These are phyloP conservation scores for Garrulus glandarius DNA, from an alignment of 2,797 vertebrate species.

Conservation along the genomic window DNA sequence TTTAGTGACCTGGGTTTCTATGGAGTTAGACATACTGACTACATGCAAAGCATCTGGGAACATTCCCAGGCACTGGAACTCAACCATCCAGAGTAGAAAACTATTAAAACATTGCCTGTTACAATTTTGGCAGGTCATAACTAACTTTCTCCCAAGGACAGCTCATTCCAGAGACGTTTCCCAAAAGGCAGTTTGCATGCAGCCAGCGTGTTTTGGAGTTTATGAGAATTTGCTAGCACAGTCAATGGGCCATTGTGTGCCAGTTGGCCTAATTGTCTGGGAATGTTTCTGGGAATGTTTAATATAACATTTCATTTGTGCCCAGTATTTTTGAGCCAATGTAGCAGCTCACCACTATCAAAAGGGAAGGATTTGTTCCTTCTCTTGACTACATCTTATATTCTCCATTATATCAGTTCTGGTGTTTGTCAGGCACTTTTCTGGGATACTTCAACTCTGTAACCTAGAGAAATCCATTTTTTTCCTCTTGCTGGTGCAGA, in stretches of 20 bases:
- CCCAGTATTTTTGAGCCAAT: not conserved
- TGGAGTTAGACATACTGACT: not conserved
- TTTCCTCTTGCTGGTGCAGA: not conserved
- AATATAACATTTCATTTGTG: conserved; percentile 15
- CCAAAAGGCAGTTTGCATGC: not conserved
- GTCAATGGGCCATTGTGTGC: conserved; percentile 11
- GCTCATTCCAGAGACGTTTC: not conserved
- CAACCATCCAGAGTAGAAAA: not conserved
- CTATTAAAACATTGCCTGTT: conserved; percentile 10
- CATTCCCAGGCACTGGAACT: conserved; percentile 3
- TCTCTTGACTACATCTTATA: not conserved
- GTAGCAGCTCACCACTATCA: not conserved
- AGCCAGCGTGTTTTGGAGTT: not conserved
- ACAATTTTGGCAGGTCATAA: conserved; percentile 20
- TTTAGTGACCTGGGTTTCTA: not conserved
- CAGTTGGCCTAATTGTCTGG: conserved; percentile 31
- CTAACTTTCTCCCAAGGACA: not conserved
- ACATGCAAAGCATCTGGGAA: conserved; percentile 8
- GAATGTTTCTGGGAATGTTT: conserved; percentile 43
- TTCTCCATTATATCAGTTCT: not conserved
- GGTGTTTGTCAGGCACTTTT: not conserved
- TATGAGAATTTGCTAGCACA: not conserved
- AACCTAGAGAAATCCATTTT: not conserved
- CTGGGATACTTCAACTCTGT: not conserved
- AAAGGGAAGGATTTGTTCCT: not conserved